phyloP scores from a whole-genome alignment of 1,140 invertebrate genomes.

The Drosophila pseudoananassae region DNA sequence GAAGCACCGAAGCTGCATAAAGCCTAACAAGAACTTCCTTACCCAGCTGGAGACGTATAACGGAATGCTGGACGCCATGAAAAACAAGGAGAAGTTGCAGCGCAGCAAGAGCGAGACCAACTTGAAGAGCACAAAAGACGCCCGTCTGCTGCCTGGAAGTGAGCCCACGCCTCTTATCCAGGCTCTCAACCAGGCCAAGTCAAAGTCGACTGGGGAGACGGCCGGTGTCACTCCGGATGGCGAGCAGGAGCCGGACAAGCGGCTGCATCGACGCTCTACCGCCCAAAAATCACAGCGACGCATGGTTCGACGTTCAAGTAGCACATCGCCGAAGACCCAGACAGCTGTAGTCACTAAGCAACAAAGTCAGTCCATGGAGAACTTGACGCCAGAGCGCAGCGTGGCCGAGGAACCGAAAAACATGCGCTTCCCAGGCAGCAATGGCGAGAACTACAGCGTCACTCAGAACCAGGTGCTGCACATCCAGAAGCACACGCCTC shows the following conservation, averaged over 20 bases:
- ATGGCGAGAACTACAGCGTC: slow-evolving; percentile 93
- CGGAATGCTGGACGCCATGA: slow-evolving; percentile 97
- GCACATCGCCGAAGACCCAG: slow-evolving; percentile 76
- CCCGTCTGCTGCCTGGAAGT: slow-evolving; percentile 85
- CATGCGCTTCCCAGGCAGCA: slow-evolving; percentile 92
- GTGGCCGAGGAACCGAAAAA: slow-evolving; percentile 87
- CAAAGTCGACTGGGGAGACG: slow-evolving; percentile 54
- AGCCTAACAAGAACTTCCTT: slow-evolving; percentile 97
- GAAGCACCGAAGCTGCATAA: slow-evolving; percentile 95
- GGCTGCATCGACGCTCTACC: slow-evolving; percentile 69
- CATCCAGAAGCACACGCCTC: slow-evolving; percentile 86
- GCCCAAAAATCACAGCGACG: slow-evolving; percentile 68
- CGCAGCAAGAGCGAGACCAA: slow-evolving; percentile 97
- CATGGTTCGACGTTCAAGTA: slow-evolving; percentile 78
- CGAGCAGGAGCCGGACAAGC: slow-evolving; percentile 28
- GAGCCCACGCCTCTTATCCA: slow-evolving; percentile 86
- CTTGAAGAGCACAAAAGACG: slow-evolving; percentile 87
- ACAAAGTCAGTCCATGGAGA: slow-evolving; percentile 86
- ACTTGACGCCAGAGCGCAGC: slow-evolving; percentile 85
- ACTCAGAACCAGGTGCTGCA: slow-evolving; percentile 95
- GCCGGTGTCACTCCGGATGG: slow-evolving; percentile 24
- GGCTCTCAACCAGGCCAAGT: slow-evolving; percentile 84
- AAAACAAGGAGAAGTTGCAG: slow-evolving; percentile 95
- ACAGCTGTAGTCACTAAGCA: slow-evolving; percentile 81
- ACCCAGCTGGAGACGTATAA: slow-evolving; percentile 97